A percentile compares a stretch with the other conserved stretches of the same genome.
phyloP scores from a whole-genome alignment of 2,113 vertebrate species.

The Gulo gulo region DNA sequence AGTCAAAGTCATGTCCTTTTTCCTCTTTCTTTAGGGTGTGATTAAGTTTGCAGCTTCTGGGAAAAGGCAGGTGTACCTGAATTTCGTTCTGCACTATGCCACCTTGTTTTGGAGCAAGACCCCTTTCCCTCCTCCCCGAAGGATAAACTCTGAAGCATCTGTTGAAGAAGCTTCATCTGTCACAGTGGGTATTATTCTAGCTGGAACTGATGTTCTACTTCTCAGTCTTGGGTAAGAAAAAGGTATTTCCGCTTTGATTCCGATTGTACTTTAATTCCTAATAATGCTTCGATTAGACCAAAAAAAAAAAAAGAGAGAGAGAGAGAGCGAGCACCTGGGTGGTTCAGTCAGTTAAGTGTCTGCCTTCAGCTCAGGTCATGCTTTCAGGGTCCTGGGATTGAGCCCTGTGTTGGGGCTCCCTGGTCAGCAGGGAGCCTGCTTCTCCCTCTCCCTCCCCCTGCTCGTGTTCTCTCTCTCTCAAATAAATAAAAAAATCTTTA shows the following conservation, averaged over 20 bases:
- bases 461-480: neutral
- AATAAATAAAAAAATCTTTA: neutral
- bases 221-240: neutral
- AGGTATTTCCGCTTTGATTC: neutral
- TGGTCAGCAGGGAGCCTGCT: neutral
- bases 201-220: neutral
- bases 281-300: neutral
- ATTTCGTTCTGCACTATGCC: neutral
- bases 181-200: neutral
- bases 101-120: neutral
- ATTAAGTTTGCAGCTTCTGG: neutral
- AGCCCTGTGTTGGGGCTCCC: neutral
- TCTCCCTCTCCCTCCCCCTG: neutral
- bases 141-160: neutral
- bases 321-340: too few species aligned
- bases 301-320: neutral
- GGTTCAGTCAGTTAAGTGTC: neutral
- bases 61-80: neutral
- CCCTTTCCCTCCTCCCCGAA: neutral
- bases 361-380: neutral
- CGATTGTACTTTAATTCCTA: neutral
- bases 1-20: neutral
- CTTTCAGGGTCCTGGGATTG: neutral
- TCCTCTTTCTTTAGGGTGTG: neutral
- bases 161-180: neutral